Conservation (phyloP, 2,113 vertebrate species). For the Triplophysa rosa region DNA sequence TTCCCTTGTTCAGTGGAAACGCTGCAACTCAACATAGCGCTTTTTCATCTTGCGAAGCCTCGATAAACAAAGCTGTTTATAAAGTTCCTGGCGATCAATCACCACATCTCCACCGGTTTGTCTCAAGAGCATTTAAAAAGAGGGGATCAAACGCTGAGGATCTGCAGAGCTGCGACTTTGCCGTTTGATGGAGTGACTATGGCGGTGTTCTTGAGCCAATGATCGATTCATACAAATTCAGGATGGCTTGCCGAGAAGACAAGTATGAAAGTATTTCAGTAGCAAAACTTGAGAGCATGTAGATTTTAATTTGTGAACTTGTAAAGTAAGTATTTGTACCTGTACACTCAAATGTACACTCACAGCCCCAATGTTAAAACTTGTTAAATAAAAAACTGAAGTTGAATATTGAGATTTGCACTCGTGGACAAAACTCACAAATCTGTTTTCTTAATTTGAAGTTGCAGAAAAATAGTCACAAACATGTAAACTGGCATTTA, state of each 20-base stretch:
- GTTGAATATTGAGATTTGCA: no score
- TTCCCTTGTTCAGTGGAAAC: slow-evolving; percentile 13
- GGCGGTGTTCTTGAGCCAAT: slow-evolving; percentile 29
- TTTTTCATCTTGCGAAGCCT: slow-evolving; percentile 33
- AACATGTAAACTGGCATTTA: no score
- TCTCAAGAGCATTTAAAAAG: slow-evolving; percentile 51
- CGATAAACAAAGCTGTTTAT: slow-evolving; percentile 65
- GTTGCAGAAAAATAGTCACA: no score
- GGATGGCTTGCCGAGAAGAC: slow-evolving; percentile 23
- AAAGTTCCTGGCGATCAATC: slow-evolving; percentile 61
- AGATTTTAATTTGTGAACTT: no score
- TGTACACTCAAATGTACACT: no score
- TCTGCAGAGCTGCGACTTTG: slow-evolving; percentile 26
- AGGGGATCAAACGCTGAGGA: slow-evolving; percentile 15
- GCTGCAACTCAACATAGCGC: neutral
- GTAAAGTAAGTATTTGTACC: no score
- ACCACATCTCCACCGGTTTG: slow-evolving; percentile 42
- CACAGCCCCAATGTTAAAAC: no score
- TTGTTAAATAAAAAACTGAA: no score
- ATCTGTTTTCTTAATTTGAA: no score
- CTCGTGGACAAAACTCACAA: no score
- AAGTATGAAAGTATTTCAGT: no score
- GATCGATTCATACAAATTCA: slow-evolving; percentile 51
- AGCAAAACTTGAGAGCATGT: no score
- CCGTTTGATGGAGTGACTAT: slow-evolving; percentile 37